Conservation (phyloP, 2,797 vertebrate species). For the Sebastes ruberrimus region DNA sequence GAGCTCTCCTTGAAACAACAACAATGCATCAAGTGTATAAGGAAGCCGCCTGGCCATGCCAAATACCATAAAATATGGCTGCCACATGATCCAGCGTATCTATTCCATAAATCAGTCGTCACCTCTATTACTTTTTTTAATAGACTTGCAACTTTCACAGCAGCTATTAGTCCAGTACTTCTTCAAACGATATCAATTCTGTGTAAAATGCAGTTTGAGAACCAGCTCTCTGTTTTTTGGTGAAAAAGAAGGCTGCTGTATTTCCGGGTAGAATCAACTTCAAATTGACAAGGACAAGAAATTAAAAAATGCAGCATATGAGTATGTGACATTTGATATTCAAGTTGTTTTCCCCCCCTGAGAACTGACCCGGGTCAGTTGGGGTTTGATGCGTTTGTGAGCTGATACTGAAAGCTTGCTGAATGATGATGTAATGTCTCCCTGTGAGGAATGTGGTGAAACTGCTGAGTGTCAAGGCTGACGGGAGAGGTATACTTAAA, state of each 20-base stretch:
- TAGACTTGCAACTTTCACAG: background rate
- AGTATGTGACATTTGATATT: conserved; percentile 8
- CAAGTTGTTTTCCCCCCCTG: background rate
- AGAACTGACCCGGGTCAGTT: background rate
- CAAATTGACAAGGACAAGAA: background rate
- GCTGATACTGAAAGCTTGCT: conserved; percentile 4
- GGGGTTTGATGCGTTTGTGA: background rate
- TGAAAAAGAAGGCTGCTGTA: background rate
- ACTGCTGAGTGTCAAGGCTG: conserved; percentile 35
- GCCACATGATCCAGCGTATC: background rate
- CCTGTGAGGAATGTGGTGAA: conserved; percentile 49
- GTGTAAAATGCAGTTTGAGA: background rate
- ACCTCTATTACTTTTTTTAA: background rate
- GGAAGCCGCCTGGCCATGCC: background rate
- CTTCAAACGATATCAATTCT: background rate
- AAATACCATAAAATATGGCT: background rate
- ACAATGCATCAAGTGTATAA: background rate
- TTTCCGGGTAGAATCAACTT: background rate
- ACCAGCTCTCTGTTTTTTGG: background rate
- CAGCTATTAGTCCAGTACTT: background rate
- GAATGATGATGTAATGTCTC: conserved; percentile 54
- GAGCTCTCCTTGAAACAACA: background rate
- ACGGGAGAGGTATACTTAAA: conserved; percentile 17
- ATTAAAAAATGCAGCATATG: background rate
- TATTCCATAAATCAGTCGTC: conserved; percentile 21